These are phyloP conservation scores for Hypothenemus hampei DNA, from an alignment of 1,140 invertebrate genomes.

Conservation along the genomic window DNA sequence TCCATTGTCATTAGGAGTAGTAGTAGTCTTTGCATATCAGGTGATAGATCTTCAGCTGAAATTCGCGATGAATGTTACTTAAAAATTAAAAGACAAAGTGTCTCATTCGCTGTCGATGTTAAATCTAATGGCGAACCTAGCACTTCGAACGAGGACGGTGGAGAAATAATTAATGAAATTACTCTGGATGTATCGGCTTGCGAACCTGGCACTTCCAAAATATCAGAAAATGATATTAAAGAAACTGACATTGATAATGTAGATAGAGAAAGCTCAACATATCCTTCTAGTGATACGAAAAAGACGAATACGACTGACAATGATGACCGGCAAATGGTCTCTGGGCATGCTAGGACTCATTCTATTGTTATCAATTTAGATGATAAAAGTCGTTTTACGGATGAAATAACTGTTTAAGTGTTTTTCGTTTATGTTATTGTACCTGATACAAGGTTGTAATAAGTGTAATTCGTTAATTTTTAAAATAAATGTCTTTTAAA, in stretches of 20 bases:
- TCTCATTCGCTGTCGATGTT: conserved; percentile 45
- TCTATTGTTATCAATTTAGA: conserved; percentile 73
- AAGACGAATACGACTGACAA: conserved; percentile 33
- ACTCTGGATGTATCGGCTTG: too few relatives aligned
- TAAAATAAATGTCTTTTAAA: conserved; percentile 22
- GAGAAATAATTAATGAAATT: too few relatives aligned
- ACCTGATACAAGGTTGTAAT: conserved; percentile 33
- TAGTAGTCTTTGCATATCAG: conserved; percentile 50
- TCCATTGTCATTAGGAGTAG: conserved; percentile 42
- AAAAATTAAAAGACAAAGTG: conserved; percentile 51
- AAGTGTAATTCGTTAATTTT: conserved; percentile 22
- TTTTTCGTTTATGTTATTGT: conserved; percentile 28
- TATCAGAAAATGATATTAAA: too few relatives aligned
- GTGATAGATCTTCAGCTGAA: conserved; percentile 41
- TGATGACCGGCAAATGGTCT: conserved; percentile 49
- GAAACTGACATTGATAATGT: conserved; percentile 39
- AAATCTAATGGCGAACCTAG: conserved; percentile 17
- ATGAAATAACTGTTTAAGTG: conserved; percentile 70
- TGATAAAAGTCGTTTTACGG: conserved; percentile 72
- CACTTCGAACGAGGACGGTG: background rate
- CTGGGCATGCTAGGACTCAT: conserved; percentile 63
- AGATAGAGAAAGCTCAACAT: conserved; percentile 21
- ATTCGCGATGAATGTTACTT: conserved; percentile 46
- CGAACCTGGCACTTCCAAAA: too few relatives aligned
- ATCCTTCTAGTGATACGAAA: conserved; percentile 35